Evolutionary conservation across 2,113 vertebrate species (phyloP).

Genomic region (Nothoprocta perdicaria): DNA sequence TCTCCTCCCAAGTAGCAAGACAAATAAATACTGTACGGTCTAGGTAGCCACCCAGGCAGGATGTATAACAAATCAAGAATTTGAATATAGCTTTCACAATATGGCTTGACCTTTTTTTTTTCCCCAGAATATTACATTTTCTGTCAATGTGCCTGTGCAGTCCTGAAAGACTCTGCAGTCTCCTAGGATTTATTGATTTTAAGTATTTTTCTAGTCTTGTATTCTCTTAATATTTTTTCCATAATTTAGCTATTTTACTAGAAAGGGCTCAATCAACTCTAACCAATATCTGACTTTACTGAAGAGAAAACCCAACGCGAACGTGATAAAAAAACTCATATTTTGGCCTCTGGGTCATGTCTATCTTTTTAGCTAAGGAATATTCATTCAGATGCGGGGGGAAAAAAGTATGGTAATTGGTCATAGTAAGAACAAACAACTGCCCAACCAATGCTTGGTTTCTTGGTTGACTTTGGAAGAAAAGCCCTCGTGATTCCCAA

Average conservation of each 20-base stretch:
- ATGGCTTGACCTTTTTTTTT: neutral
- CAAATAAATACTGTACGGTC: neutral
- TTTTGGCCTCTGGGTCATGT: neutral
- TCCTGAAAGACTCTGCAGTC: neutral
- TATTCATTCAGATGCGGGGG: neutral
- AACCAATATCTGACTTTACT: neutral
- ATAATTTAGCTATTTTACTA: neutral
- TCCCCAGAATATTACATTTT: neutral
- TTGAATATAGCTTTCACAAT: neutral
- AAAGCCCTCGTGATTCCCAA: neutral
- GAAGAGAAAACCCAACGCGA: neutral
- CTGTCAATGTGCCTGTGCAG: neutral
- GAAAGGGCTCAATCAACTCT: neutral
- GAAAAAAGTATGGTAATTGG: rapidly evolving
- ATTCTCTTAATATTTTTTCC: neutral
- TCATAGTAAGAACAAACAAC: neutral
- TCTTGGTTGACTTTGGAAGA: neutral
- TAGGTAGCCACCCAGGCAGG: neutral
- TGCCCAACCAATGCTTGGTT: neutral
- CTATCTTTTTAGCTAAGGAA: neutral
- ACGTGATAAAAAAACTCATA: neutral
- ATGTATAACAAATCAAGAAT: neutral
- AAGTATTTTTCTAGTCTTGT: neutral
- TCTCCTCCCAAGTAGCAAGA: neutral
- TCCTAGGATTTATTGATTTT: neutral